A percentile compares a stretch with the other conserved stretches of the same genome.
These are phyloP conservation scores for Caenorhabditis remanei DNA, from an alignment of 1,140 invertebrate species.

Conservation along the genomic window DNA sequence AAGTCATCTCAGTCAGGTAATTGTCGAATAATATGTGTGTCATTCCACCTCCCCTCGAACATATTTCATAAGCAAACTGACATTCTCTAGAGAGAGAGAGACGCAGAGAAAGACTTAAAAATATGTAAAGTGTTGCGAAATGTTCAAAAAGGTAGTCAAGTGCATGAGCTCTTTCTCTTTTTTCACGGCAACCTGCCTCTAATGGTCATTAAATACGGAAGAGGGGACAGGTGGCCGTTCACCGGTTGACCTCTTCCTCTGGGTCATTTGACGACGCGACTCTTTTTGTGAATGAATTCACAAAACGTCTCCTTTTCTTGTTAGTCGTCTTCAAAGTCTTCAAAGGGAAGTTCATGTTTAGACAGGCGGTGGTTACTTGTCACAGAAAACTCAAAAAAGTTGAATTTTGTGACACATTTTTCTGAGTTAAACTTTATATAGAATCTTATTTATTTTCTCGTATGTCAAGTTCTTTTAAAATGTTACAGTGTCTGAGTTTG, in stretches of 20 bases:
- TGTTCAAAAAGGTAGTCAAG: too few relatives aligned
- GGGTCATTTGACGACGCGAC: slow-evolving; percentile 19
- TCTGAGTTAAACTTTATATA: not conserved
- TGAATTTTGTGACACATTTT: not conserved
- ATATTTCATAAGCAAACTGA: too few relatives aligned
- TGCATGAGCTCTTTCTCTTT: not conserved
- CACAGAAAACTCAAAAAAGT: not conserved
- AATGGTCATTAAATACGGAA: not conserved
- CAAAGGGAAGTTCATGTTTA: slow-evolving; percentile 27
- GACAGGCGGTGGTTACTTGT: not conserved
- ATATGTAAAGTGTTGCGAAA: too few relatives aligned
- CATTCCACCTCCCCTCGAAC: too few relatives aligned
- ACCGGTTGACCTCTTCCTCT: slow-evolving; percentile 16
- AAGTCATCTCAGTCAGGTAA: too few relatives aligned
- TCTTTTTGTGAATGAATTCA: slow-evolving; percentile 17
- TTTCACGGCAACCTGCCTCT: not conserved
- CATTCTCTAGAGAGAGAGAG: too few relatives aligned
- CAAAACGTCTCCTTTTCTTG: not conserved
- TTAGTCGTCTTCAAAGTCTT: not conserved
- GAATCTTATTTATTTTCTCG: too few relatives aligned
- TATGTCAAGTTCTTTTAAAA: not conserved
- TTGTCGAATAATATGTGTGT: too few relatives aligned
- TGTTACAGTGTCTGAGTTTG: not conserved
- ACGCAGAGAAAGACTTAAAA: too few relatives aligned
- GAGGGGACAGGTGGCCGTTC: slow-evolving; percentile 13